Percentiles rank a stretch among this genome's conserved stretches.
phyloP scores from a whole-genome alignment of 2,113 vertebrate genomes.

The Paramisgurnus dabryanus region DNA sequence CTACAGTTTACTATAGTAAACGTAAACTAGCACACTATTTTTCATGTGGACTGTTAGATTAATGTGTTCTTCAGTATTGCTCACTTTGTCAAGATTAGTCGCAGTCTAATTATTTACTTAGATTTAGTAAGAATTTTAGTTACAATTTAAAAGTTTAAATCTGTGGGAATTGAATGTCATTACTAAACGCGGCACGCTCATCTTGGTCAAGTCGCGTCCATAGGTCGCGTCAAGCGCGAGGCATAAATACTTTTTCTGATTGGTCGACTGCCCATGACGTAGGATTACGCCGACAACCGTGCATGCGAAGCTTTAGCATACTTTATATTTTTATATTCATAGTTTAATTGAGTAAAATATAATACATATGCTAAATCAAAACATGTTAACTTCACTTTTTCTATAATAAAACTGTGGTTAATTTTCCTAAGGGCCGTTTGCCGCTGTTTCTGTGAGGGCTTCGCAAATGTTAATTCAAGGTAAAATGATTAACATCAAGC shows the following conservation, averaged over 20 bases:
- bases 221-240: not conserved
- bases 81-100: not conserved
- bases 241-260: not conserved
- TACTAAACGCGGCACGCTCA: no score
- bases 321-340: no score
- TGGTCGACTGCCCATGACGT: not conserved
- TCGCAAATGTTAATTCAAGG: not conserved
- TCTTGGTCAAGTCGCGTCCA: not conserved
- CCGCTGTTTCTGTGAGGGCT: not conserved
- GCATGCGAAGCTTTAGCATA: not conserved
- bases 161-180: not conserved
- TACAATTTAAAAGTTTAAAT: not conserved
- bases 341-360: no score
- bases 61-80: not conserved
- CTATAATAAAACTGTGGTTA: no score
- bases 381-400: no score
- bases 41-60: not conserved
- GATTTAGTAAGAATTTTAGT: not conserved
- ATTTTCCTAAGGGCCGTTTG: no score
- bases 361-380: no score
- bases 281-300: not conserved
- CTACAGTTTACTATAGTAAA: no score
- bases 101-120: not conserved
- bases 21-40: no score
- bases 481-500: not conserved